Base-by-base conservation (phyloP, 2,113 vertebrate genomes). In the Balaeniceps rex region DNA sequence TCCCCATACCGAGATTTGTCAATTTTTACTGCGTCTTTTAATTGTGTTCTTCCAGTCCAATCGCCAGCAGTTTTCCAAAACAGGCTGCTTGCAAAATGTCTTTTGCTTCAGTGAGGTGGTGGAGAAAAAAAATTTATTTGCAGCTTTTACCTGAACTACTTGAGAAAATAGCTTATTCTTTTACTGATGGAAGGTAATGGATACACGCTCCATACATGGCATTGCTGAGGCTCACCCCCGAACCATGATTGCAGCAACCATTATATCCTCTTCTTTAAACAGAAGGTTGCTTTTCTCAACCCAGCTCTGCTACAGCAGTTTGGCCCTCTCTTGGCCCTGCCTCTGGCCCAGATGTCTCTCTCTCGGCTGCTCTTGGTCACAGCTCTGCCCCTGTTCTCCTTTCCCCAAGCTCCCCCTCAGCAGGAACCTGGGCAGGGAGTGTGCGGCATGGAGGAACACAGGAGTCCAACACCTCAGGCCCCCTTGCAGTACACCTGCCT, bases 21-120 rank as follows among this genome's bases (percentile, higher is more conserved):
- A 98, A 98, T 98, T 98, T 98, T 98, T 98, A 98, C 86, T 93
- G 97, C 93, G 3, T 96, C 95, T 98, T 98, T 98, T 98, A 98
- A 98, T 98, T 98, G 93, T 97, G 88, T 98, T 98, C 98, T 97
- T 97, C 93, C 81, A 98, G 95, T 94, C 96, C 89, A 96, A 97
- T 93, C 68, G 14, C 97, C 93, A 97, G 97, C 95, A 96, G 90
- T 97, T 98, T 98, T 97, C 96, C 79, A 92, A 97, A 96, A 83
- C 83, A 75, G 64, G 42, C 88, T 83, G 87, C 79, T 97, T 88
- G 57, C 79, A 92, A 92, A 83, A 87, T 81, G 46, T 65, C 82
- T 89, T 95, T 90, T 64, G 44, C 87, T 89, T 94, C 46, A 26
- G 28, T 58, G 52, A 83, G 31, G 57, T 93, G 54, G 51, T 72